Evolutionary conservation across 2,888 invertebrate species (phyloP), one percentile per base, ranked within the genome.

Genomic region (Habroteleia sp.): DNA sequence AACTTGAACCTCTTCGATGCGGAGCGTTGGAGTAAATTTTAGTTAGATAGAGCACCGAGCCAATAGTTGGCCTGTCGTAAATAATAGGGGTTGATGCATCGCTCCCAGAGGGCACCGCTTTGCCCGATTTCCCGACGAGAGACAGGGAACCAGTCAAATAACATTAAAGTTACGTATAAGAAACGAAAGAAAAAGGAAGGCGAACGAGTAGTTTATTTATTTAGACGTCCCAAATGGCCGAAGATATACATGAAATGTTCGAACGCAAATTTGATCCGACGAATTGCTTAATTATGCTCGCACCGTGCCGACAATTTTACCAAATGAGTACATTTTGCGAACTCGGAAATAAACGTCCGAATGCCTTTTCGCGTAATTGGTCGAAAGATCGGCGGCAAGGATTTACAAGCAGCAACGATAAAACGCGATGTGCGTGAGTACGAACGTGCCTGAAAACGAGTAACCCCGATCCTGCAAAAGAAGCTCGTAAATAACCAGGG

Each of bases 31-130:
- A 80, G 84, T 84, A 84, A 83, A 87, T 86, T 87, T 84, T 81
- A 82, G 84, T 85, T 85, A 84, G 76, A 75, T 74, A 62, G 60
- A 73, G 71, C 62, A 72, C 71, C 20, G 72, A 79, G 78, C 80
- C 83, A 80, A 82, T 84, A 83, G 83, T 83, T 80, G 81, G 80
- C 72, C 80, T 80, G 80, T 79, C 81, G 72, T 62, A 79, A 80
- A 79, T 86, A 86, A 87, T 85, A 79, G 83, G 81, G 81, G 76
- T 83, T 87, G 86, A 87, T 85, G 83, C 82, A 87, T 87, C 79
- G 83, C 79, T 84, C 83, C 84, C 83, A 74, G 50, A 80, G 79
- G 81, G 79, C 80, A 62, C 56, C 76, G 71, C 72, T 74, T 48
- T 73, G 66, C 68, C 77, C 74, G 68, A 77, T 75, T 80, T 80